Percentiles rank a stretch among this genome's conserved stretches.
Conservation (phyloP, 2,888 invertebrate genomes). For the Drosophila percnosoma region DNA sequence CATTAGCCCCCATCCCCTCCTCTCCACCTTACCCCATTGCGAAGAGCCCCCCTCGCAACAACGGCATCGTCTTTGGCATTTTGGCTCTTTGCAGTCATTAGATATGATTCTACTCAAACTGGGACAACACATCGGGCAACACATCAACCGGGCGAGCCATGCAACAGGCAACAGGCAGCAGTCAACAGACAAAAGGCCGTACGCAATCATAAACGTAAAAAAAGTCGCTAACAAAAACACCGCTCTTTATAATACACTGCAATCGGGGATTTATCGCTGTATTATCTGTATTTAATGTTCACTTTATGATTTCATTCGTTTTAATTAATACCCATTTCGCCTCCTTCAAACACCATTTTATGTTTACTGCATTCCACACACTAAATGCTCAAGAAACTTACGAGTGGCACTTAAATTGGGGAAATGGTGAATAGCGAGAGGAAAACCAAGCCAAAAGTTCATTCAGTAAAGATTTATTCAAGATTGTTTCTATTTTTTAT, state of each 20-base stretch:
- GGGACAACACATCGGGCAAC: constrained; percentile 52
- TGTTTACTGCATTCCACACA: not conserved
- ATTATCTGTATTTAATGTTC: constrained; percentile 6
- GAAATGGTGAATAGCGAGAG: not conserved
- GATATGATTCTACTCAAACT: constrained; percentile 72
- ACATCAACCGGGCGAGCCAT: constrained; percentile 18
- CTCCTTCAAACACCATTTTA: not conserved
- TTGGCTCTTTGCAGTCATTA: constrained; percentile 66
- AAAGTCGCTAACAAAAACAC: constrained; percentile 12
- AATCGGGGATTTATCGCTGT: constrained; percentile 3
- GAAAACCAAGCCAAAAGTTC: not conserved
- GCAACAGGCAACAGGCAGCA: constrained; percentile 20
- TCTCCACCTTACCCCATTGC: not conserved
- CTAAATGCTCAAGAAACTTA: constrained; percentile 13
- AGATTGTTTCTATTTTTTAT: not conserved
- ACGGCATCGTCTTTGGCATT: constrained; percentile 15
- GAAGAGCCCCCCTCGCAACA: constrained; percentile 17
- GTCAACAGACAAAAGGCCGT: constrained; percentile 38
- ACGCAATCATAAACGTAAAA: constrained; percentile 42
- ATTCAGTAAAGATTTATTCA: not conserved
- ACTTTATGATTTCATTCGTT: constrained; percentile 12
- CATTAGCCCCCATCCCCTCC: constrained; percentile 43
- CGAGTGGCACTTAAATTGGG: not conserved
- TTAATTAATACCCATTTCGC: constrained; percentile 1
- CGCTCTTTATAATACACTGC: constrained; percentile 30